Percentiles rank a stretch among this genome's conserved stretches.
These are phyloP conservation scores for Halocaridina rubra DNA, from an alignment of 2,888 invertebrate species.

Conservation along the genomic window DNA sequence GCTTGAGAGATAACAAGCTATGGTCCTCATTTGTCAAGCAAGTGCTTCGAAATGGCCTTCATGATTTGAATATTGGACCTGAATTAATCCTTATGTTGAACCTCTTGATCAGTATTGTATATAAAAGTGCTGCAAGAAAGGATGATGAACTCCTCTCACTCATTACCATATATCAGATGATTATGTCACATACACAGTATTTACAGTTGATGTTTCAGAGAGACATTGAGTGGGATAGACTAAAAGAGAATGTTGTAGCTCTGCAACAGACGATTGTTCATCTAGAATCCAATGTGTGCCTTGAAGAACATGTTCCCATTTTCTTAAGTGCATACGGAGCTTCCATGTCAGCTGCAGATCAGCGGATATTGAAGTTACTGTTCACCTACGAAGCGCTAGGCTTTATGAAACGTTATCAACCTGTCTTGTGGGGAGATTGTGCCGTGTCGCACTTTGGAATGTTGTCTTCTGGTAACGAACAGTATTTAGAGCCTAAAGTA, in stretches of 20 bases:
- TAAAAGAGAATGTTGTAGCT: constrained; percentile 33
- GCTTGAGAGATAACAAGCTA: background rate
- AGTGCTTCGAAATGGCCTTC: constrained; percentile 25
- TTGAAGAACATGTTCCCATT: constrained; percentile 40
- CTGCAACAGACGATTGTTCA: constrained; percentile 41
- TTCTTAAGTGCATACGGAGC: constrained; percentile 44
- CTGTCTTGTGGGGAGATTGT: constrained; percentile 46
- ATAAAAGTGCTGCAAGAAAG: background rate
- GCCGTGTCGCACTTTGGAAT: constrained; percentile 44
- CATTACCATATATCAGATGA: constrained; percentile 38
- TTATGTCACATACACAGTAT: constrained; percentile 42
- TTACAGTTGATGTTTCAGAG: constrained; percentile 38
- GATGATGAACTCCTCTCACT: background rate
- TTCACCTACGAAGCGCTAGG: constrained; percentile 32
- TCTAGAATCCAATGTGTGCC: constrained; percentile 6
- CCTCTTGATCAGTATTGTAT: background rate
- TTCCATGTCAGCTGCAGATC: constrained; percentile 48
- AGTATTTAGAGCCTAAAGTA: constrained; percentile 11
- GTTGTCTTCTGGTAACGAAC: background rate
- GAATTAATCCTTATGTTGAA: background rate
- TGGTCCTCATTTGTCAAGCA: constrained; percentile 35
- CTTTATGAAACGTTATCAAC: constrained; percentile 25
- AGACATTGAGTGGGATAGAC: constrained; percentile 20
- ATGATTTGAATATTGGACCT: constrained; percentile 21
- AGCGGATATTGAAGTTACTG: constrained; percentile 44